Evolutionary conservation across 2,888 invertebrate species (phyloP).

Genomic region (Drosophila sordidapex): DNA sequence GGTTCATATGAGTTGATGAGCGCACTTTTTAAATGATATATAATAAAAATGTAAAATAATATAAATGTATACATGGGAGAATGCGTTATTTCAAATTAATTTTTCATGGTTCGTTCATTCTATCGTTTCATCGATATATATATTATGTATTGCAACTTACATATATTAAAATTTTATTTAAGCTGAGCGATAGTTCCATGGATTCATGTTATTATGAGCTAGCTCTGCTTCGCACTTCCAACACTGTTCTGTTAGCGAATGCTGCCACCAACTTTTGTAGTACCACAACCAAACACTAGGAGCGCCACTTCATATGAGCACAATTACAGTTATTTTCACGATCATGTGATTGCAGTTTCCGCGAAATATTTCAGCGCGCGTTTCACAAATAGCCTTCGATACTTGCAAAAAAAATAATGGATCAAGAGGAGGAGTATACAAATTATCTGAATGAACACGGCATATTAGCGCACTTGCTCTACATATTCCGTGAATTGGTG

Average conservation of each 20-base stretch:
- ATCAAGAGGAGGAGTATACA: conserved; percentile 37
- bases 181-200: background rate
- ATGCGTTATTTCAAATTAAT: too few relatives aligned
- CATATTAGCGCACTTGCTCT: conserved; percentile 45
- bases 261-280: conserved; percentile 10
- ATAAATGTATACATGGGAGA: background rate
- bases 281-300: conserved; percentile 8
- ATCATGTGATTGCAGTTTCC: conserved; percentile 17
- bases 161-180: background rate
- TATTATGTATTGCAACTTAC: background rate
- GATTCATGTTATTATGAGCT: background rate
- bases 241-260: conserved; percentile 4
- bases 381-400: background rate
- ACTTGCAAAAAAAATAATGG: conserved; percentile 33
- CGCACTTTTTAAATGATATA: background rate
- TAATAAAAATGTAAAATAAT: background rate
- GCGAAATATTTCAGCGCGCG: conserved; percentile 13
- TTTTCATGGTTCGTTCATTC: too few relatives aligned
- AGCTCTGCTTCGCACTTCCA: background rate
- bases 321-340: conserved; percentile 48
- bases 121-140: background rate
- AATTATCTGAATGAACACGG: conserved; percentile 46
- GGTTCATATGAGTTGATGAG: background rate
- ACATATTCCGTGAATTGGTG: conserved; percentile 49
- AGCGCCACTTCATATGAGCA: conserved; percentile 1